Evolutionary conservation across 2,113 vertebrate genomes (phyloP), one percentile per base, ranked within the genome.

Genomic region (Acrocephalus kingi): DNA sequence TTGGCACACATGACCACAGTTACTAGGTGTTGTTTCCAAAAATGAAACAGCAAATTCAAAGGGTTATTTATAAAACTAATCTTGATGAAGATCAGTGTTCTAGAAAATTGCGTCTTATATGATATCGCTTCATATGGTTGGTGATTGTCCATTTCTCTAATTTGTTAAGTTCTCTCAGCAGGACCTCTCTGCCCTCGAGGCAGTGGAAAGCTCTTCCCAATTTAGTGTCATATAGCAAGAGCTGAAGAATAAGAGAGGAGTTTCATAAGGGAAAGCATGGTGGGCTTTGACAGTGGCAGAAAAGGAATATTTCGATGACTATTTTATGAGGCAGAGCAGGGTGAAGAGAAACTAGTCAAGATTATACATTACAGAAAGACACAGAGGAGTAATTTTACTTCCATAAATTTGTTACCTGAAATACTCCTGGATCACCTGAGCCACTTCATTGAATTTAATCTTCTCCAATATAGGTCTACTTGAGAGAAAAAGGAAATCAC

Each of bases 121-220:
- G 20, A 46, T 28, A 16, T n/a, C 4, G 0, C n/a, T 74, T 49
- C 35, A 24, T 13, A 19, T n/a, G 4, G 18, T 15, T 27, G 11
- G 10, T 41, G 43, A 49, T n/a, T 48, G 15, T 43, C 30, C 4
- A 23, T 41, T 56, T 49, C 35, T 58, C 6, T n/a, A 13, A 30
- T 30, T 85, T 75, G 12, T 20, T 56, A 23, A 85, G 19, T 8
- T 41, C 12, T 64, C 33, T 63, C 48, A 33, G 39, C 21, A 27
- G 11, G 58, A 33, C 13, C 7, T 46, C 48, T 54, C 41, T 28
- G 12, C 19, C 41, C 41, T 39, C 0, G 0, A 64, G 28, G 41
- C 23, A 54, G 19, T 23, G 4, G 1, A 48, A 74, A 48, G 9
- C 11, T 64, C 23, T 59, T 64, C 51, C 28, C 15, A 30, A 4